Percentiles rank a stretch among this genome's conserved stretches.
Conservation (phyloP, 2,888 invertebrate genomes). For the Podabrus alpinus region DNA sequence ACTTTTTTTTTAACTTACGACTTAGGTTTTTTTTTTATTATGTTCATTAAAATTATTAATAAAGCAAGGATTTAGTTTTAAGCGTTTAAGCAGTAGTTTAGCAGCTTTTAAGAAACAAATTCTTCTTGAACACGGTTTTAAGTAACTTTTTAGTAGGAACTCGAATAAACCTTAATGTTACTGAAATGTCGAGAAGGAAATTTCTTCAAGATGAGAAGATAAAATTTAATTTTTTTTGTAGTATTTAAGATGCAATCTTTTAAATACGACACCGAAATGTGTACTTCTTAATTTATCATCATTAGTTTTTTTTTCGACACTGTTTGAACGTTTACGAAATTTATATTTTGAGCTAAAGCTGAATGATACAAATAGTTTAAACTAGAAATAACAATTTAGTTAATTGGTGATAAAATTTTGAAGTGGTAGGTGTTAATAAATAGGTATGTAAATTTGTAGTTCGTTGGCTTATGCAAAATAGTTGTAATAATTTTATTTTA, state of each 20-base stretch:
- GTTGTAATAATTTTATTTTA: neutral
- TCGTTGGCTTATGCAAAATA: neutral
- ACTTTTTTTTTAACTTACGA: neutral
- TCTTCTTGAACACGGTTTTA: no score
- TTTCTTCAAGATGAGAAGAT: neutral
- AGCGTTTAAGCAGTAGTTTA: neutral
- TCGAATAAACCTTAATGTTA: neutral
- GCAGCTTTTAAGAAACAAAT: neutral
- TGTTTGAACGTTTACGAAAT: neutral
- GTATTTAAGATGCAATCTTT: neutral
- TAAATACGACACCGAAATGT: neutral
- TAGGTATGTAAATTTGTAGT: neutral
- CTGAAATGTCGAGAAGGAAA: neutral
- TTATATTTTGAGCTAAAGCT: neutral
- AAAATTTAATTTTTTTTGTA: neutral
- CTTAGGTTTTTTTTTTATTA: neutral
- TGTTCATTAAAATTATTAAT: neutral
- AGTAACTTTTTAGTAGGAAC: neutral
- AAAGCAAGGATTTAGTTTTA: neutral
- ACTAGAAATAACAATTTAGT: neutral
- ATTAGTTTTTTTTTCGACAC: neutral
- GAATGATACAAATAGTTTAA: neutral
- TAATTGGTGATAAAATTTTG: neutral
- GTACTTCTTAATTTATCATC: neutral
- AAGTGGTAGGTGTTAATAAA: neutral